Percentiles rank a stretch among this genome's conserved stretches.
Evolutionary conservation across 2,113 vertebrate species (phyloP).

Genomic region (Elgaria multicarinata): DNA sequence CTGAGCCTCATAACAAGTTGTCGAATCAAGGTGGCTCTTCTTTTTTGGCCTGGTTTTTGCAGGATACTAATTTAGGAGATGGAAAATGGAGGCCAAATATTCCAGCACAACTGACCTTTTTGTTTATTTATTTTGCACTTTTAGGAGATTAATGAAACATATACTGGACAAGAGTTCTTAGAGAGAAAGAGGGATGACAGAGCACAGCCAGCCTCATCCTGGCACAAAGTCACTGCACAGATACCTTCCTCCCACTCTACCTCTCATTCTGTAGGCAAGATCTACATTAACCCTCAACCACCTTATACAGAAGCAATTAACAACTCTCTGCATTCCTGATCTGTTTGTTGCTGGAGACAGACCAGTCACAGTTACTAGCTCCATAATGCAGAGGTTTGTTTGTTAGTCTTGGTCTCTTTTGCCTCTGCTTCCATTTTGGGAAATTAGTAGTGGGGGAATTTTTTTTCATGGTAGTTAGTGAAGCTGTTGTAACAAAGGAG

Average conservation of each 20-base stretch:
- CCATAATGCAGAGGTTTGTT: neutral
- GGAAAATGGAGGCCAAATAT: conserved; percentile 45
- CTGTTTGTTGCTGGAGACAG: conserved; percentile 36
- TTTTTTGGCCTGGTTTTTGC: conserved; percentile 35
- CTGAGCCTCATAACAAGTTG: conserved; percentile 53
- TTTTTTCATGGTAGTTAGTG: no score
- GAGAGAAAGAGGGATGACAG: conserved; percentile 60
- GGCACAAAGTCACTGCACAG: conserved; percentile 45
- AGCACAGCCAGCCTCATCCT: conserved; percentile 63
- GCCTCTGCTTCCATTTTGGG: neutral
- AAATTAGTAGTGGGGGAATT: neutral
- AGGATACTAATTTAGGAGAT: conserved; percentile 52
- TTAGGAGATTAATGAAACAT: conserved; percentile 49
- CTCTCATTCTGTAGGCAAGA: conserved; percentile 19
- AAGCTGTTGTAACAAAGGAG: no score
- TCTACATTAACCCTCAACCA: conserved; percentile 12
- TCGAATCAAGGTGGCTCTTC: conserved; percentile 49
- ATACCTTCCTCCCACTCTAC: conserved; percentile 5
- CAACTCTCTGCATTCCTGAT: conserved; percentile 13
- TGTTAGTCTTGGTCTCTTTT: neutral
- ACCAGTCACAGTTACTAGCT: conserved; percentile 1
- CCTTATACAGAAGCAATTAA: conserved; percentile 9
- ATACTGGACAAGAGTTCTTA: conserved; percentile 67
- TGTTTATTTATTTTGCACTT: conserved; percentile 53
- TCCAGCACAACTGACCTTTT: conserved; percentile 68